Evolutionary conservation across 2,797 vertebrate species (phyloP), one percentile per base, ranked within the genome.

Genomic region (Spinibarbus caldwelli): DNA sequence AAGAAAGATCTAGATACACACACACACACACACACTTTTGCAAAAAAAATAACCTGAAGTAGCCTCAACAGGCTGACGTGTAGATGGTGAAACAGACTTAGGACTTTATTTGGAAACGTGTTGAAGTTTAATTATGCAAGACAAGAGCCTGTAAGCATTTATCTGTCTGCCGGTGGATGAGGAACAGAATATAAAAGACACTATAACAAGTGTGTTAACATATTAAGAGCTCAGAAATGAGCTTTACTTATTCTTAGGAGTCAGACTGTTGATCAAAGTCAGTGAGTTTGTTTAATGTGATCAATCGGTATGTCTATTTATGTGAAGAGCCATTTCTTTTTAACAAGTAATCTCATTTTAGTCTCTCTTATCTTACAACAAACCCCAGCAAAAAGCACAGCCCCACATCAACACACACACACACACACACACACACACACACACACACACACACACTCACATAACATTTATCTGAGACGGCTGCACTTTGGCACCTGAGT

Each of bases 401-500:
- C 47, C 62, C 59, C 43, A 62, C 67, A 84, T 19, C 57, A 34
- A 85, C 36, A 70, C 80, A 78, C n/a, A n/a, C n/a, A n/a, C n/a
- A n/a, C n/a, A n/a, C 80, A 68, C 15, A 84, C 85, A 77, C 41
- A 78, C 67, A 8, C 78, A 81, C 54, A 77, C 64, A 26, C 70
- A 72, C 66, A 66, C 38, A 15, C 43, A 78, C 41, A 68, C 15
- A 84, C 85, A 77, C 36, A 78, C 67, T 11, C 78, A 81, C 54
- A 77, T 85, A 90, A 15, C 43, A 78, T 23, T 52, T 81, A 90
- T 94, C 94, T 94, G 94, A 94, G 92, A 93, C 34, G 45, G 88
- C 67, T 95, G 95, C 92, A 95, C 95, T 96, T 96, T 96, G 94
- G 89, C 93, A 93, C 92, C 57, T 68, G 78, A 90, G 90, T 82